Base-by-base conservation (phyloP, 2,797 vertebrate genomes). In the Anisognathus igniventris region DNA sequence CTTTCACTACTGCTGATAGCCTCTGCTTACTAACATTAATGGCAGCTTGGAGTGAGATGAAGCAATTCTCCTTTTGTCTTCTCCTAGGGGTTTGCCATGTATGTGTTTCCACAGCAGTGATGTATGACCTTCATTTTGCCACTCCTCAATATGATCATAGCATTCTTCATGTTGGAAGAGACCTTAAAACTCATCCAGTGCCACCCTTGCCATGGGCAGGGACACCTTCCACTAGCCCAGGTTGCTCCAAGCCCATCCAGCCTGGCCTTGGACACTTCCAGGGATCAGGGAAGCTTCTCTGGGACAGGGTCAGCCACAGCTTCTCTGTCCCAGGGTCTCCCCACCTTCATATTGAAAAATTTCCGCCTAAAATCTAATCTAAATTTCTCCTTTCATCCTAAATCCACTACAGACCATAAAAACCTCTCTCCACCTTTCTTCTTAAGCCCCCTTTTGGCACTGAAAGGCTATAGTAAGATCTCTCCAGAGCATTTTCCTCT, bases 221-320 rank as follows among this genome's bases (percentile, higher is more conserved):
- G 50, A 50, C 37, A 39, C 8, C 42, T 64, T 15, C 24, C 50
- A 22, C 24, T 5, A 7, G 0, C 11, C 37, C n/a, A 57, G 20
- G 37, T 0, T 57, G 16, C 24, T 83, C 71, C 56, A 61, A 48
- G 31, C 12, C 35, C 30, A 0, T 68, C 48, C 57, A 82, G 0
- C 10, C n/a, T 64, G 64, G 21, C 71, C 37, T 64, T 30, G 57
- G 28, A 16, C 42, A 56, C 8, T 50, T 0, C 9, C 50, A 76
- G 24, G 7, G 57, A 39, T 37, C 39, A 33, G 57, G 24, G 44
- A 2, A 68, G 57, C 24, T 50, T n/a, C 48, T 75, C 23, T 68
- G 16, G n/a, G n/a, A n/a, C n/a, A n/a, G n/a, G n/a, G n/a, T n/a
- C 57, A 76, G 57, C 48, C 56, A 42, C 35, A 68, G 57, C 24